Percentiles rank a stretch among this genome's conserved stretches.
phyloP scores from a whole-genome alignment of 2,888 invertebrate species.

The Bombylius major region DNA sequence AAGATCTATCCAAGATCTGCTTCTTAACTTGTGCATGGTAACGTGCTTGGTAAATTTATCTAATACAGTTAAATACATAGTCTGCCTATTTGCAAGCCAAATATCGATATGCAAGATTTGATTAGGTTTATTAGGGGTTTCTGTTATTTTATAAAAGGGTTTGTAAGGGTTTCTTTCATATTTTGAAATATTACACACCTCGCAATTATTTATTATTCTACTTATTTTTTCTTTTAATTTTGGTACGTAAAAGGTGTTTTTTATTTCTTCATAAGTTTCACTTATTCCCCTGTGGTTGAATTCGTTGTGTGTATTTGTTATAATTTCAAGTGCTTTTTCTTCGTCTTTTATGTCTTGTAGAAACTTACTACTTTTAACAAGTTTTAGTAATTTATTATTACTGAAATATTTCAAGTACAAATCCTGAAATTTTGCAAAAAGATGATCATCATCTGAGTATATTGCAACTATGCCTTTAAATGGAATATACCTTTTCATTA shows the following conservation, averaged over 20 bases:
- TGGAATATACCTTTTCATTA: slow-evolving; percentile 2
- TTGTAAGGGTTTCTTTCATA: slow-evolving; percentile 4
- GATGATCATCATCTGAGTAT: slow-evolving; percentile 2
- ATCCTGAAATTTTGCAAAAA: slow-evolving; percentile 7
- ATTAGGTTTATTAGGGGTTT: slow-evolving; percentile 1
- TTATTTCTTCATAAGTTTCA: slow-evolving; percentile 6
- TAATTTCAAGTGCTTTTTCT: slow-evolving; percentile 2
- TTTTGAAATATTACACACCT: neutral
- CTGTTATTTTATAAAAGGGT: neutral
- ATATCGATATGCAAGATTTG: slow-evolving; percentile 6
- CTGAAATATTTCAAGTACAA: neutral
- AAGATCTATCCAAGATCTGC: slow-evolving; percentile 10
- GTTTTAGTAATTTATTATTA: neutral
- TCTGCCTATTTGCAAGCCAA: slow-evolving; percentile 2
- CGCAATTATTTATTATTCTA: slow-evolving; percentile 25
- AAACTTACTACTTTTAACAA: slow-evolving; percentile 5
- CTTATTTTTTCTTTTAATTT: slow-evolving; percentile 43
- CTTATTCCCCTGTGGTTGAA: slow-evolving; percentile 6
- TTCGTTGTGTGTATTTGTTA: neutral
- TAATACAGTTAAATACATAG: slow-evolving; percentile 7
- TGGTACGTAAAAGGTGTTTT: slow-evolving; percentile 5
- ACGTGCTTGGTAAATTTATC: slow-evolving; percentile 8
- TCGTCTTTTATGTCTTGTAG: slow-evolving; percentile 3
- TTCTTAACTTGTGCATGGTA: slow-evolving; percentile 1
- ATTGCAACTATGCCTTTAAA: slow-evolving; percentile 6